Conservation (phyloP, 2,797 vertebrate genomes). For the Myripristis murdjan region DNA sequence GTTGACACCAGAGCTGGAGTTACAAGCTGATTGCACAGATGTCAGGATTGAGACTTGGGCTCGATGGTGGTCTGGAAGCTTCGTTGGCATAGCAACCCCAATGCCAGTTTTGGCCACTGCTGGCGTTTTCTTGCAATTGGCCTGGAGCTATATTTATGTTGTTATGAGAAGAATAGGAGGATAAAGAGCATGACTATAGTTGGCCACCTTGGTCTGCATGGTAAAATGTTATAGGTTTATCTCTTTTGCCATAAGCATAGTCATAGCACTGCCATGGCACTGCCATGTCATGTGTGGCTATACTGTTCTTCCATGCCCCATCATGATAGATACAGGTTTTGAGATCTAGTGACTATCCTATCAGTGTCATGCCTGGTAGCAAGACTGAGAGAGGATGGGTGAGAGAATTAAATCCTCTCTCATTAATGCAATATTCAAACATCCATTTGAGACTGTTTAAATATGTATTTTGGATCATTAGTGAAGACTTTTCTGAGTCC, state of each 20-base stretch:
- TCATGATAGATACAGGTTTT: constrained; percentile 33
- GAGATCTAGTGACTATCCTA: constrained; percentile 27
- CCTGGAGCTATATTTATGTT: constrained; percentile 45
- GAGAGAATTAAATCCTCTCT: constrained; percentile 9
- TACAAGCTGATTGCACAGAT: constrained; percentile 50
- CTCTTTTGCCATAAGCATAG: neutral
- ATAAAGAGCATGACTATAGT: constrained; percentile 1
- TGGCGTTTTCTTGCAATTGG: constrained; percentile 49
- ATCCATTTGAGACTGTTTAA: constrained; percentile 19
- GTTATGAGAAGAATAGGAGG: constrained; percentile 23
- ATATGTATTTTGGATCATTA: constrained; percentile 33
- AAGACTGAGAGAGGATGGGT: constrained; percentile 7
- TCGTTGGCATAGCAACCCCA: constrained; percentile 75
- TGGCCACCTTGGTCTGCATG: constrained; percentile 20
- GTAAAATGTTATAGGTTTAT: neutral
- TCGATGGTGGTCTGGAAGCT: constrained; percentile 55
- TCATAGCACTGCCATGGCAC: neutral
- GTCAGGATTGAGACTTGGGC: constrained; percentile 54
- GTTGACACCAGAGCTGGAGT: constrained; percentile 38
- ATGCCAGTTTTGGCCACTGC: constrained; percentile 50
- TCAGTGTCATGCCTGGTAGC: constrained; percentile 30
- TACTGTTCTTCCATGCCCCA: constrained; percentile 3
- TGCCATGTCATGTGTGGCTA: neutral
- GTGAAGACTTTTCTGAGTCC: neutral
- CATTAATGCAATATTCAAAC: constrained; percentile 5